These are phyloP conservation scores for Ariopsis seemanni DNA, from an alignment of 2,113 vertebrate species.

Conservation along the genomic window DNA sequence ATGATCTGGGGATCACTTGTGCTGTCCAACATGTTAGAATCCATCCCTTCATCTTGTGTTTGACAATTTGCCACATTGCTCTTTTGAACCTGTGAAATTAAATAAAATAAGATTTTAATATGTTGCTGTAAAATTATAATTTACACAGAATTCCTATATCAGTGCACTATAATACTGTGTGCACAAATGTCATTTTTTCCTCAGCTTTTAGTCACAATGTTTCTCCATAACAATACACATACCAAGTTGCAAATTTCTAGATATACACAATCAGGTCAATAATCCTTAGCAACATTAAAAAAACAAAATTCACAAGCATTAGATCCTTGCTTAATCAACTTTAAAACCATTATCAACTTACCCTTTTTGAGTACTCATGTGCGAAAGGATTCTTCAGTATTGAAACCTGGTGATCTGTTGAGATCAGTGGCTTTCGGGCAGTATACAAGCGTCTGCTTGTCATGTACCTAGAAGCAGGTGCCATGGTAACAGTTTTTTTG, in stretches of 20 bases:
- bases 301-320: neutral
- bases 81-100: constrained; percentile 40
- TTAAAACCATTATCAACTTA: constrained; percentile 50
- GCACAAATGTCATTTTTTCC: neutral
- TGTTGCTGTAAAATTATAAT: neutral
- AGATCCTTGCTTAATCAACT: neutral
- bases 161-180: neutral
- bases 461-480: constrained; percentile 58
- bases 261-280: neutral
- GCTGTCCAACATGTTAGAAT: constrained; percentile 33
- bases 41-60: constrained; percentile 1
- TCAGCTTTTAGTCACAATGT: neutral
- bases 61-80: constrained; percentile 22
- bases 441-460: constrained; percentile 52
- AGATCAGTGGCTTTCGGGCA: constrained; percentile 51
- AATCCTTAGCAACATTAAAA: neutral
- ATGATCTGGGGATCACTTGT: constrained; percentile 23
- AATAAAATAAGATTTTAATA: neutral
- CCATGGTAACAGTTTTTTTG: constrained; percentile 58
- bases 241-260: neutral
- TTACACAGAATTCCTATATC: neutral
- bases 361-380: constrained; percentile 48
- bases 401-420: constrained; percentile 54
- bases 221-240: neutral
- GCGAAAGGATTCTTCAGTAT: constrained; percentile 62